These are phyloP conservation scores for Brevimyrus niger DNA, from an alignment of 2,113 vertebrate genomes.

Conservation along the genomic window DNA sequence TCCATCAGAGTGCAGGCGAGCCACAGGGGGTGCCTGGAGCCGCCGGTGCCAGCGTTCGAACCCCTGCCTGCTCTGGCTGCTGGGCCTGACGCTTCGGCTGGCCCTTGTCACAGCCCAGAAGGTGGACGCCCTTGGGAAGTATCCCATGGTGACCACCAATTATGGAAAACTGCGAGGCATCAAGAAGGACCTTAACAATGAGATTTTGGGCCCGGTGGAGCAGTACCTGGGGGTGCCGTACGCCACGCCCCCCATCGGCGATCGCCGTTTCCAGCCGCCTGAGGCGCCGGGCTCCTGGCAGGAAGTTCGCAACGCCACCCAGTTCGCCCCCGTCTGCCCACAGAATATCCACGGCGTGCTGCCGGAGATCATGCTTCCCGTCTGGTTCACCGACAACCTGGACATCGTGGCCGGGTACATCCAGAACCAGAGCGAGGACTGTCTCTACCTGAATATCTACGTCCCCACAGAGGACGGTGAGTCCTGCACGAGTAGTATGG, in stretches of 20 bases:
- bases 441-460: conserved; percentile 88
- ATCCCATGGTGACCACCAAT: conserved; percentile 77
- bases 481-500: conserved; percentile 35
- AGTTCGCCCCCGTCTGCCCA: conserved; percentile 81
- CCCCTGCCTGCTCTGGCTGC: conserved; percentile 50
- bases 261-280: conserved; percentile 78
- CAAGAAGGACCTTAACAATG: conserved; percentile 82
- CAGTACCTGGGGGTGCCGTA: conserved; percentile 85
- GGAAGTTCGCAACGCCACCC: conserved; percentile 80
- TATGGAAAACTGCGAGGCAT: conserved; percentile 78
- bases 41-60: conserved; percentile 39
- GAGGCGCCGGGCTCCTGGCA: conserved; percentile 86
- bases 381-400: conserved; percentile 89
- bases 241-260: conserved; percentile 78
- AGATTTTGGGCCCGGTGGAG: conserved; percentile 83
- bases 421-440: conserved; percentile 90
- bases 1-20: neutral
- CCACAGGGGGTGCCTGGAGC: conserved; percentile 9
- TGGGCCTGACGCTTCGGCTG: conserved; percentile 57
- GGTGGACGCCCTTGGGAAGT: conserved; percentile 56
- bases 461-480: conserved; percentile 90
- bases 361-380: conserved; percentile 84
- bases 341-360: conserved; percentile 83
- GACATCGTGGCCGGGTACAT: conserved; percentile 80
- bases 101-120: conserved; percentile 62